Conservation (phyloP, 1,140 invertebrate genomes). For the Drosophila lacteicornis region DNA sequence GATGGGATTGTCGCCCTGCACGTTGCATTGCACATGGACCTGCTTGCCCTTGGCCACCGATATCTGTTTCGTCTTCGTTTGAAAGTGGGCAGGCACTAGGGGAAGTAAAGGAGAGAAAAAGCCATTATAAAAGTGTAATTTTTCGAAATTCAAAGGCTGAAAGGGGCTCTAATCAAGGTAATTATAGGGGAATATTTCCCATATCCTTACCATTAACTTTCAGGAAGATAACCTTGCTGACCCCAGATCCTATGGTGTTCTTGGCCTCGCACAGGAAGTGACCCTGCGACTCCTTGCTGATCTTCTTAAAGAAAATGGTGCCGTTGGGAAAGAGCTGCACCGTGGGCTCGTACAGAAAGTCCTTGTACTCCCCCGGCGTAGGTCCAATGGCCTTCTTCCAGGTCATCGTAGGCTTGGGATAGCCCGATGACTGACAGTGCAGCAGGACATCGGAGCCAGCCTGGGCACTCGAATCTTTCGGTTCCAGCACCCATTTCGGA, state of each 20-base stretch:
- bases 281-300: conserved; percentile 93
- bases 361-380: conserved; percentile 94
- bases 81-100: conserved; percentile 93
- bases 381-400: conserved; percentile 94
- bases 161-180: background rate
- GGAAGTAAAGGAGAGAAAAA: background rate
- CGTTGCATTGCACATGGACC: conserved; percentile 93
- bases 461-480: conserved; percentile 93
- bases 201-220: conserved; percentile 91
- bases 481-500: conserved; percentile 95
- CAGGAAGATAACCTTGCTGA: conserved; percentile 94
- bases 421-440: conserved; percentile 96
- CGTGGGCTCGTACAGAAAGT: conserved; percentile 91
- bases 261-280: conserved; percentile 96
- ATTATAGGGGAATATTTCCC: background rate
- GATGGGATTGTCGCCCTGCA: conserved; percentile 94
- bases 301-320: conserved; percentile 91
- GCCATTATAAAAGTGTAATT: background rate
- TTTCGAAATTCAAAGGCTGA: background rate
- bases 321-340: conserved; percentile 92
- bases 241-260: conserved; percentile 94
- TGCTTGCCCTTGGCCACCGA: conserved; percentile 91
- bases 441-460: conserved; percentile 93
- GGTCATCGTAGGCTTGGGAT: conserved; percentile 93
- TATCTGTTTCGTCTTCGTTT: conserved; percentile 91